These are phyloP conservation scores for Psittacula cyanocephala DNA, from an alignment of 2,113 vertebrate species.

Conservation along the genomic window DNA sequence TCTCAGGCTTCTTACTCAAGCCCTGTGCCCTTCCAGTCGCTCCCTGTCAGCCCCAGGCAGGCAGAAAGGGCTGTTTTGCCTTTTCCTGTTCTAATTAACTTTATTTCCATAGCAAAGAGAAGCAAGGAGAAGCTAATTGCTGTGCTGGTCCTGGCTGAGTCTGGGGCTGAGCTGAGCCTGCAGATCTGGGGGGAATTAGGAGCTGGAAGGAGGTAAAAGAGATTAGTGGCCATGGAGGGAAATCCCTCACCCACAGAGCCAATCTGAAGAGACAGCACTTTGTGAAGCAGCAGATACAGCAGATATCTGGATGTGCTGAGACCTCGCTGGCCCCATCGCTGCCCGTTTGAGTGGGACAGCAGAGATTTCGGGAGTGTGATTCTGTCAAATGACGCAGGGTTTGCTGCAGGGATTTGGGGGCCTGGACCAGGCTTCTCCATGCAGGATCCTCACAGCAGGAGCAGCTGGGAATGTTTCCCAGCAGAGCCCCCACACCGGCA, in stretches of 20 bases:
- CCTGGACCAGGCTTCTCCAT: background rate
- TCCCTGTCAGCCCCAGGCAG: background rate
- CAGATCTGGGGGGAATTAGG: conserved; percentile 24
- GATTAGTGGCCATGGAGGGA: background rate
- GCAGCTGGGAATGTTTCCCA: background rate
- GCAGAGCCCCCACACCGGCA: background rate
- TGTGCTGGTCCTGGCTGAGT: background rate
- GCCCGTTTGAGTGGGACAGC: background rate
- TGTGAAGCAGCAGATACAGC: background rate
- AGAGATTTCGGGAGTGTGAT: accelerated
- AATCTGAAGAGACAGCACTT: background rate
- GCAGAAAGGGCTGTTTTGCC: background rate
- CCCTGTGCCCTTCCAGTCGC: background rate
- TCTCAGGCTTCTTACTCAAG: background rate
- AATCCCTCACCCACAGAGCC: background rate
- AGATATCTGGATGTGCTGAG: accelerated
- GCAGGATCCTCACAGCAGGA: accelerated
- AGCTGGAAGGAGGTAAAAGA: conserved; percentile 36
- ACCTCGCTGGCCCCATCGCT: accelerated
- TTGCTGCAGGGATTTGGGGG: background rate
- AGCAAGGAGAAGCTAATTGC: background rate
- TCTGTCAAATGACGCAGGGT: accelerated
- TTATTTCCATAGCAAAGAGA: background rate
- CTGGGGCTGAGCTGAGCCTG: background rate
- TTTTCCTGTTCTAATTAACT: background rate